Base-by-base conservation (phyloP, 2,888 invertebrate species). In the Cabera pusaria region DNA sequence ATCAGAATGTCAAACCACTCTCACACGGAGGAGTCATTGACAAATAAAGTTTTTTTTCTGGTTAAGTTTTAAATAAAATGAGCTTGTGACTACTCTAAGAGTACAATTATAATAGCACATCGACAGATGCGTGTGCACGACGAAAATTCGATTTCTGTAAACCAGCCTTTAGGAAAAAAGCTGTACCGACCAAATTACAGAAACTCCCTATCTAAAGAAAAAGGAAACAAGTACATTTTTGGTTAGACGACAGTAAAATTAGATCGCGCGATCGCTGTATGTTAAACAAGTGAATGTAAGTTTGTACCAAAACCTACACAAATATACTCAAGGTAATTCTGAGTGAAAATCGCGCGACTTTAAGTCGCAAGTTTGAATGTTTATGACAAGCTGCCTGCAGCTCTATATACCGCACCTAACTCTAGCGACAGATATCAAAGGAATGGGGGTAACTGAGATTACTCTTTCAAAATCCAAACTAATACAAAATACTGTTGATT, bases 61-160 rank as follows among this genome's bases (percentile, higher is more conserved):
- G 2, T 12, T 1, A 24, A 24, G 1, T 14, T 3, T 19, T 7
- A 33, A 21, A 28, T 29, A 38, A 34, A 47, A 47, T 45, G 47
- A 45, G 45, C 43, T 26, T 33, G 20, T 39, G 26, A 14, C 25
- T 11, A 29, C 41, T 32, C 16, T 25, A 17, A 17, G 24, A 34
- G 20, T 48, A 46, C 25, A 29, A 44, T 36, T 26, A 34, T 24
- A 31, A 14, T 14, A 14, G 2, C 14, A 14, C 14, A 14, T 14
- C 14, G 14, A 14, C 14, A n/a, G 14, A 14, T 14, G 14, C 34
- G 27, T 17, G 38, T 40, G 43, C 48, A 41, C 25, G 40, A 35
- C 17, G 29, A 52, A 47, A 53, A 51, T 51, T 57, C 56, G 58
- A 55, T 51, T 17, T 34, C 33, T 31, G 33, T 38, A 46, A 38